These are phyloP conservation scores for Drosophila suboccidentalis DNA, from an alignment of 2,888 invertebrate species.

Conservation along the genomic window DNA sequence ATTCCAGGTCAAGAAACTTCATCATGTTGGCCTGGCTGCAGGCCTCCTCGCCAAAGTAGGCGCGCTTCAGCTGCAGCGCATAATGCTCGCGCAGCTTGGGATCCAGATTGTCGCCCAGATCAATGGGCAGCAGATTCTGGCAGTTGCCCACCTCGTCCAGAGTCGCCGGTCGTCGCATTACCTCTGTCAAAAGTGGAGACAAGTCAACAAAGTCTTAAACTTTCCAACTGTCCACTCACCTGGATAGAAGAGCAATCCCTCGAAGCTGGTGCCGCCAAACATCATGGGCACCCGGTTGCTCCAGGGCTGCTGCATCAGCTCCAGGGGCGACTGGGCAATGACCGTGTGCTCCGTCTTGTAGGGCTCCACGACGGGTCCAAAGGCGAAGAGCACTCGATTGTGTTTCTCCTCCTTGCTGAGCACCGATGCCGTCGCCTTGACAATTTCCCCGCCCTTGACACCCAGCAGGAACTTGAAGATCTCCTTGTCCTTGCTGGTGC, in stretches of 20 bases:
- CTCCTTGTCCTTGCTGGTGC: constrained; percentile 79
- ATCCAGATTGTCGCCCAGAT: constrained; percentile 68
- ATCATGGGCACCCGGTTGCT: constrained; percentile 83
- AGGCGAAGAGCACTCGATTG: constrained; percentile 76
- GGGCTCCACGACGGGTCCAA: constrained; percentile 84
- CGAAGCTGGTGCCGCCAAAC: constrained; percentile 83
- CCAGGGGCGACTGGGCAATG: constrained; percentile 67
- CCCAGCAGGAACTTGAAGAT: constrained; percentile 81
- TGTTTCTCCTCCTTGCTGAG: constrained; percentile 81
- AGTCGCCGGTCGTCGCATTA: constrained; percentile 79
- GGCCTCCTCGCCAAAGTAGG: constrained; percentile 79
- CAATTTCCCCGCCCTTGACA: constrained; percentile 74
- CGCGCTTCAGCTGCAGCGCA: constrained; percentile 71
- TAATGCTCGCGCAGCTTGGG: constrained; percentile 65
- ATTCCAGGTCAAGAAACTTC: constrained; percentile 81
- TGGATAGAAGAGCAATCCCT: constrained; percentile 83
- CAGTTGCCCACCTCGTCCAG: constrained; percentile 81
- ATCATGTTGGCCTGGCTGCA: constrained; percentile 84
- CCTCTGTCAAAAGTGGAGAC: constrained; percentile 51
- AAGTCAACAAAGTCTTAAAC: neutral
- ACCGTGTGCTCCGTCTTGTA: constrained; percentile 82
- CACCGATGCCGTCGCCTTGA: constrained; percentile 72
- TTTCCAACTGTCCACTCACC: constrained; percentile 51
- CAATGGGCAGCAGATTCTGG: constrained; percentile 77
- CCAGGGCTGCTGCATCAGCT: constrained; percentile 80